Conservation (phyloP, 2,888 invertebrate species). For the Drosophila kanekoi region DNA sequence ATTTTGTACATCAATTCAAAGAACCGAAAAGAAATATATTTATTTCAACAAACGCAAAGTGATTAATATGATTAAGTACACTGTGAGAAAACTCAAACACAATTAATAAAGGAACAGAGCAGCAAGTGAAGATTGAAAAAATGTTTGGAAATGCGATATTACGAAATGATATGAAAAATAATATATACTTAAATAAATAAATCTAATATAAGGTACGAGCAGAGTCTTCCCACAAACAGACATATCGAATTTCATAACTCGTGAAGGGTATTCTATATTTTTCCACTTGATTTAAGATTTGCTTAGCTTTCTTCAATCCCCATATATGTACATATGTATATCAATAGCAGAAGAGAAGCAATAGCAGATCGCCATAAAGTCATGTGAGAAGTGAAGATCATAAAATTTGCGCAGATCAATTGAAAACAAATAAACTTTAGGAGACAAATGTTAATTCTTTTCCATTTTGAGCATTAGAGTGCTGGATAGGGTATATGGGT, state of each 20-base stretch:
- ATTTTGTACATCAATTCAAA: constrained; percentile 13
- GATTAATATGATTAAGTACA: constrained; percentile 28
- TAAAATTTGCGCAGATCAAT: neutral
- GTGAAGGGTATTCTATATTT: neutral
- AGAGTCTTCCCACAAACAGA: neutral
- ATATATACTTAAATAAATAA: neutral
- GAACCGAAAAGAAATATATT: neutral
- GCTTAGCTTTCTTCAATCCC: neutral
- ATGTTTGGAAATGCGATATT: neutral
- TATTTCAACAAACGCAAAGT: constrained; percentile 18
- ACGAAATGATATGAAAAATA: neutral
- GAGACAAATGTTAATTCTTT: constrained; percentile 10
- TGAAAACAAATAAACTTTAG: neutral
- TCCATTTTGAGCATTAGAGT: constrained; percentile 8
- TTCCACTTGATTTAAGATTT: neutral
- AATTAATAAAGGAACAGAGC: neutral
- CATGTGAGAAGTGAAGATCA: neutral
- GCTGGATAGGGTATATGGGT: constrained; percentile 3
- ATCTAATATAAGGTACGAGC: neutral
- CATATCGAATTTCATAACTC: constrained; percentile 13
- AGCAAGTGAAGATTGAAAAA: neutral
- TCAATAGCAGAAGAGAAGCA: neutral
- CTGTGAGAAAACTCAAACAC: neutral
- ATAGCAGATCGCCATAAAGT: neutral
- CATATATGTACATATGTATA: neutral